Percentiles rank a stretch among this genome's conserved stretches.
Conservation (phyloP, 2,113 vertebrate species). For the Stegostoma tigrinum region DNA sequence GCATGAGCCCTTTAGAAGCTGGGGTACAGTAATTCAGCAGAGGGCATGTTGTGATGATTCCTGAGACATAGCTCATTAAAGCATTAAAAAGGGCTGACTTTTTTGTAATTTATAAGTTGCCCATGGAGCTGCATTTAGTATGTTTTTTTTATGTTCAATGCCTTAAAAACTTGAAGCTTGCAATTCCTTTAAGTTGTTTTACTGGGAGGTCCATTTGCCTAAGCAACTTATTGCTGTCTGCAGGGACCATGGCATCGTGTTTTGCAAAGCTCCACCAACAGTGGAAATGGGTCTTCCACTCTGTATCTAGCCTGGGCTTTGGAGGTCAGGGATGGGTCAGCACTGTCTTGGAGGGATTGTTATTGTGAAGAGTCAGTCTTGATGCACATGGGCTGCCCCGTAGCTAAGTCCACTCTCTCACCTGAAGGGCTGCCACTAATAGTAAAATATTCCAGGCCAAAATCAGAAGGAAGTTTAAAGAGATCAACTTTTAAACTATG, state of each 20-base stretch:
- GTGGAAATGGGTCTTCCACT: too few species aligned
- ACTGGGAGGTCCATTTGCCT: background rate
- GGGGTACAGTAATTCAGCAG: background rate
- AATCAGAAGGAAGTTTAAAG: background rate
- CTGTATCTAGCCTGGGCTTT: background rate
- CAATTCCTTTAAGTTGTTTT: background rate
- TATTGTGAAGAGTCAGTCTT: too few species aligned
- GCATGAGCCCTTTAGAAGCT: background rate
- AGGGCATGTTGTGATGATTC: background rate
- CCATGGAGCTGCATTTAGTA: background rate
- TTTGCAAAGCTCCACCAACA: too few species aligned
- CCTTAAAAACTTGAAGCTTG: background rate
- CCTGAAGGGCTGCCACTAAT: too few species aligned
- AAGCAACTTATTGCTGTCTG: background rate
- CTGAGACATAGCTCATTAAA: background rate
- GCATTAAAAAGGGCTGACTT: background rate
- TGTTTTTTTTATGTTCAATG: background rate
- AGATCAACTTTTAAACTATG: background rate
- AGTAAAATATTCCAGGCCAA: background rate
- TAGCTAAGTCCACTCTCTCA: too few species aligned
- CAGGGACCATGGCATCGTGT: background rate
- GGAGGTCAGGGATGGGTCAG: too few species aligned
- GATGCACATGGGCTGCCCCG: too few species aligned
- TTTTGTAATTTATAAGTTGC: background rate
- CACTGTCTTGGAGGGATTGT: too few species aligned